A percentile compares a stretch with the other conserved stretches of the same genome.
Evolutionary conservation across 2,797 vertebrate genomes (phyloP).

Genomic region (Hemitrygon akajei): DNA sequence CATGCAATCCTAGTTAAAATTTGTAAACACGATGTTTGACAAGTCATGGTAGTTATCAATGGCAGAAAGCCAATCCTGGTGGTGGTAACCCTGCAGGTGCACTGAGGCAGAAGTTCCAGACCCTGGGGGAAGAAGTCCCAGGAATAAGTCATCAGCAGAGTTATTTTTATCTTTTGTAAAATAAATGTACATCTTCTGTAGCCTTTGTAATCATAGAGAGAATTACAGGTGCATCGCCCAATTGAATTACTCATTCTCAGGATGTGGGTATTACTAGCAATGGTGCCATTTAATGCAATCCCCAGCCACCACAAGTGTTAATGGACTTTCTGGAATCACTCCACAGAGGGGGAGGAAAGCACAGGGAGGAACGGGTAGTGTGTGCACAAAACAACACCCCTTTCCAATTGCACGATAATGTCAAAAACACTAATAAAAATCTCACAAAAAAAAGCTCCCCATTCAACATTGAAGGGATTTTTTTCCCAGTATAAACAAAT

Average conservation of each 20-base stretch:
- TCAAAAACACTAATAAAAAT: neutral
- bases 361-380: neutral
- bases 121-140: neutral
- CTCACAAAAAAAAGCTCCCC: neutral
- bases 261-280: neutral
- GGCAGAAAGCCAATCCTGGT: too few relatives aligned
- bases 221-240: neutral
- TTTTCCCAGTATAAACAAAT: neutral
- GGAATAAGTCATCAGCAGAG: neutral
- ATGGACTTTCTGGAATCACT: neutral
- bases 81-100: neutral
- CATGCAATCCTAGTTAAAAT: neutral
- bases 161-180: neutral
- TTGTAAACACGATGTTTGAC: constrained; percentile 14
- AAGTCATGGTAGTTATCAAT: neutral
- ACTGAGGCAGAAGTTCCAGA: neutral
- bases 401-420: neutral
- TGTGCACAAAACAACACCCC: too few relatives aligned
- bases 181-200: neutral
- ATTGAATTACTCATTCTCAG: neutral
- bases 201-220: neutral
- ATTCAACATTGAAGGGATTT: neutral
- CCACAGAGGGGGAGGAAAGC: neutral
- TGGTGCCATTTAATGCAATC: neutral
- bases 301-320: neutral